Base-by-base conservation (phyloP, 2,888 invertebrate species). In the Nebria brevicollis region DNA sequence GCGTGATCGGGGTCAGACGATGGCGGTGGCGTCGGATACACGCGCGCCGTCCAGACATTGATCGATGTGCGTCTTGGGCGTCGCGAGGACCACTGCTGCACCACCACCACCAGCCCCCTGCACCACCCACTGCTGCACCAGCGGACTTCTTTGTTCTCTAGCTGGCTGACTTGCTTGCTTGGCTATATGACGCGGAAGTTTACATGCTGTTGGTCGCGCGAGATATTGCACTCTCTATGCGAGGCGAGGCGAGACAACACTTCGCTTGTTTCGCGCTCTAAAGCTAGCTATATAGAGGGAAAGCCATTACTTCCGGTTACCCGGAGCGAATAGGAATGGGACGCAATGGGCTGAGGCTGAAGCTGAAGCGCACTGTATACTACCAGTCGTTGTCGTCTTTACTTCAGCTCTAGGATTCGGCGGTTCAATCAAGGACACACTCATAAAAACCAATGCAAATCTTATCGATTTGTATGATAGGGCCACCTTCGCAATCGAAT, bases 11-110 rank as follows among this genome's bases (percentile, higher is more conserved):
- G 81, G 81, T 81, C 81, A 81, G 81, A 81, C 77, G 77, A 70
- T 74, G 76, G 65, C 75, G 75, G 15, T 75, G 43, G 75, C 41
- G 75, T 15, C 25, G 64, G 54, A 54, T 70, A 65, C 81, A 79
- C 79, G 79, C 79, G 79, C 85, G 89, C 87, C 86, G 86, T 89
- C 89, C 89, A 90, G 91, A 91, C 91, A 91, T 92, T 92, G 92
- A 92, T 92, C 92, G 91, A 92, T 92, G 91, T 91, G 91, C 91
- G 91, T 92, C 91, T 91, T 91, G 91, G 91, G 91, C 91, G 86
- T 86, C 91, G 90, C 91, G 90, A 90, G 90, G 90, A 90, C 91
- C 90, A 90, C 89, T 90, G 70, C 90, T 90, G 83, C 83, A 82
- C 83, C 83, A 75, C 77, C 82, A 74, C 82, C 81, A 66, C 82